These are phyloP conservation scores for Caerostris extrusa DNA, from an alignment of 1,140 invertebrate genomes.

Conservation along the genomic window DNA sequence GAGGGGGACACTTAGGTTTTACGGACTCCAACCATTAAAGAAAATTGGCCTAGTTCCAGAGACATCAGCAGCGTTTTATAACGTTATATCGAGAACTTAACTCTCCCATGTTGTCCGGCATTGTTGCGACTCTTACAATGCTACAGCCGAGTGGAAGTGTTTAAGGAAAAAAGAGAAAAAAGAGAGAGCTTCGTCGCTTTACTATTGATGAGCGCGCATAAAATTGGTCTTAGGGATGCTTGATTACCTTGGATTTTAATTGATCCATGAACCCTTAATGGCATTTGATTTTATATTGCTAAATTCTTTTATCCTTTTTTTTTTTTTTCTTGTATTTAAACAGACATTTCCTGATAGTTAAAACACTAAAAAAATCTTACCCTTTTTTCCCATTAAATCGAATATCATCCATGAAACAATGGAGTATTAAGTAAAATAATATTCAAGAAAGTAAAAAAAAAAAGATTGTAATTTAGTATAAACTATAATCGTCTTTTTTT, in stretches of 20 bases:
- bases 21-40: constrained; percentile 72
- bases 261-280: background rate
- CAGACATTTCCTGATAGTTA: too few relatives aligned
- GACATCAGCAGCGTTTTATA: constrained; percentile 69
- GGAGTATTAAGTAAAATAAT: too few relatives aligned
- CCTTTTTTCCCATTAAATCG: too few relatives aligned
- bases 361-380: too few relatives aligned
- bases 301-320: too few relatives aligned
- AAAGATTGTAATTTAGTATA: too few relatives aligned
- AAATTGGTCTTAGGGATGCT: background rate
- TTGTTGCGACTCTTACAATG: constrained; percentile 9
- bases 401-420: too few relatives aligned
- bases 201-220: background rate
- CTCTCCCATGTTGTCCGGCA: background rate
- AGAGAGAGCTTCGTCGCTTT: background rate
- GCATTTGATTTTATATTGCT: background rate
- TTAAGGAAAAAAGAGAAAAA: background rate
- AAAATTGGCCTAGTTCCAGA: constrained; percentile 75
- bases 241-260: background rate
- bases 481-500: too few relatives aligned
- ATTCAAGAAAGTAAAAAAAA: too few relatives aligned
- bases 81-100: constrained; percentile 61
- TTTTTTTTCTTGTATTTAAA: too few relatives aligned
- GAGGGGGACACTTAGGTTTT: constrained; percentile 69
- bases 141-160: background rate